Percentiles rank a stretch among this genome's conserved stretches.
Evolutionary conservation across 2,113 vertebrate species (phyloP).

Genomic region (Lasiurus cinereus): DNA sequence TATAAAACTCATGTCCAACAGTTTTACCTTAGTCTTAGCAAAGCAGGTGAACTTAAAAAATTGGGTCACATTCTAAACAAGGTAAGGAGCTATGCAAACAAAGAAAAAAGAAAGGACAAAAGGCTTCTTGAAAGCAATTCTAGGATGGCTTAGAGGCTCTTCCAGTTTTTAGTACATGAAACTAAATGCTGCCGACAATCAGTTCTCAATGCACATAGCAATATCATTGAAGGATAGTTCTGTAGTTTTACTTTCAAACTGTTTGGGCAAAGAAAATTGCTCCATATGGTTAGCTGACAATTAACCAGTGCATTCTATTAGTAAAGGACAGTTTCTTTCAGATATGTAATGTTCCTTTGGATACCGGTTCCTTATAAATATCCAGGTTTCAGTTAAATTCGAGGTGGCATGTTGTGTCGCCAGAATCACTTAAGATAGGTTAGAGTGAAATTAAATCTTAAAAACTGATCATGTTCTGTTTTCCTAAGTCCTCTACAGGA

Average conservation of each 20-base stretch:
- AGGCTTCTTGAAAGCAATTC: neutral
- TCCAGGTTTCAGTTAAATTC: neutral
- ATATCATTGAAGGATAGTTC: neutral
- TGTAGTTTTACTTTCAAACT: neutral
- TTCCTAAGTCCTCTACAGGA: neutral
- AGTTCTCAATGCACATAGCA: neutral
- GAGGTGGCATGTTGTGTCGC: neutral
- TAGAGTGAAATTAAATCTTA: slow-evolving; percentile 53
- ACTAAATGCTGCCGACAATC: accelerated
- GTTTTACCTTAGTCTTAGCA: neutral
- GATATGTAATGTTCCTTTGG: neutral
- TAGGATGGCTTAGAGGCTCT: neutral
- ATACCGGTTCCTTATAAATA: neutral
- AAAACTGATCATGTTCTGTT: slow-evolving; percentile 34
- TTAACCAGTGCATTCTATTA: neutral
- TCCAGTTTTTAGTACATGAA: neutral
- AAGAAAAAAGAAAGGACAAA: neutral
- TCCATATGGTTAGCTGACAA: neutral
- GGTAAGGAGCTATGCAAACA: neutral
- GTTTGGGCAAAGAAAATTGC: neutral
- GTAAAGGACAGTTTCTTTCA: neutral
- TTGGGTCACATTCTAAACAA: neutral
- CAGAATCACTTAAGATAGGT: neutral
- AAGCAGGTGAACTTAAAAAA: neutral
- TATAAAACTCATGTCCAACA: neutral